Conservation (phyloP, 64 coral and sea anemone genomes). For the Hydrozoanthus tunicans region DNA sequence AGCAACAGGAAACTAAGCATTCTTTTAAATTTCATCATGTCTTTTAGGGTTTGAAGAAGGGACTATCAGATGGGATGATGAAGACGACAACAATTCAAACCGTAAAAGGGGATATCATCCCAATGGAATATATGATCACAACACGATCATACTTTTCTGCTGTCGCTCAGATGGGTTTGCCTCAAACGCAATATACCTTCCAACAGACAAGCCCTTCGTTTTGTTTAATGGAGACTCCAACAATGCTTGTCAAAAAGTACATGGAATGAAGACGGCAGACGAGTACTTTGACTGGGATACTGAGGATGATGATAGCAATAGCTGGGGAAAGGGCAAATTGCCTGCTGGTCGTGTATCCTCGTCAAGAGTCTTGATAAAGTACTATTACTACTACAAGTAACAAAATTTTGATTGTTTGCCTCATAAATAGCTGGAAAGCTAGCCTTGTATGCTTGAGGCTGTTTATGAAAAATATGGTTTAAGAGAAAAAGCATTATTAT, state of each 20-base stretch:
- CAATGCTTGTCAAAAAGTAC: background rate
- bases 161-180: slow-evolving; percentile 7
- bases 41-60: background rate
- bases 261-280: background rate
- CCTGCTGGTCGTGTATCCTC: too few relatives aligned
- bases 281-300: background rate
- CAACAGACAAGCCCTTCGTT: slow-evolving; percentile 3
- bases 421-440: too few relatives aligned
- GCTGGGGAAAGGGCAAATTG: too few relatives aligned
- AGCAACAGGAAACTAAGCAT: too few relatives aligned
- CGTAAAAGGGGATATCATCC: background rate
- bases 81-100: background rate
- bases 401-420: too few relatives aligned
- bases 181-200: background rate
- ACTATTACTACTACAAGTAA: too few relatives aligned
- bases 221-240: background rate
- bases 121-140: background rate
- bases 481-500: too few relatives aligned
- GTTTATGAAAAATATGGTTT: too few relatives aligned
- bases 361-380: too few relatives aligned
- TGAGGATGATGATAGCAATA: background rate
- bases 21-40: too few relatives aligned
- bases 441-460: too few relatives aligned
- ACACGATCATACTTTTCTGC: background rate
- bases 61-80: background rate